phyloP scores from a whole-genome alignment of 2,113 vertebrate genomes.

The Nycticorax nycticorax region DNA sequence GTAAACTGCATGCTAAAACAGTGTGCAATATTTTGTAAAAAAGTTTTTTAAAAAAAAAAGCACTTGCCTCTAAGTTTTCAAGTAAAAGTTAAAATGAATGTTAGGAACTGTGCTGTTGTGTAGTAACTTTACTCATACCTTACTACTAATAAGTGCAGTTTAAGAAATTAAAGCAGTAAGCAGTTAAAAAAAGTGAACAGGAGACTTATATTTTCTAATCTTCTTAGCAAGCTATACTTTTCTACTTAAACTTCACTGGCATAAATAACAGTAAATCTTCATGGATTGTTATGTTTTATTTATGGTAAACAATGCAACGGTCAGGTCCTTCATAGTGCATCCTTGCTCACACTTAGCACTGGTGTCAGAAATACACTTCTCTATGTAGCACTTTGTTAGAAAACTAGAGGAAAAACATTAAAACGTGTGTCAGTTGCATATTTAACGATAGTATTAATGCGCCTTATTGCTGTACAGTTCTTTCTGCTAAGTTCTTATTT shows the following conservation, averaged over 20 bases:
- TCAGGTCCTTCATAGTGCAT: background rate
- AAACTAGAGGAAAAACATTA: background rate
- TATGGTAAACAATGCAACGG: background rate
- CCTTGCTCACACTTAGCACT: background rate
- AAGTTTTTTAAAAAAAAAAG: background rate
- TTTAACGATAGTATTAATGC: constrained; percentile 11
- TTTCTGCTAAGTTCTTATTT: constrained; percentile 48
- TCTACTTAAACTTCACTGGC: constrained; percentile 9
- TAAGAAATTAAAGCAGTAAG: background rate
- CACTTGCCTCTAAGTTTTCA: constrained; percentile 37
- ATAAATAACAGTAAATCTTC: background rate
- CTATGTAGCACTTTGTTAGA: constrained; percentile 25
- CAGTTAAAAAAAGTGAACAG: background rate
- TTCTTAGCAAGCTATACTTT: constrained; percentile 13
- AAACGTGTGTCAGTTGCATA: background rate
- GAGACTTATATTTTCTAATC: background rate
- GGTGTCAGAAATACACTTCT: constrained; percentile 17
- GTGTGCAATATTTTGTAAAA: constrained; percentile 56
- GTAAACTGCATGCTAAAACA: constrained; percentile 50
- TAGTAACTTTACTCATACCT: background rate
- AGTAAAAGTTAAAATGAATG: constrained; percentile 35
- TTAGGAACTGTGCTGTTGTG: constrained; percentile 16
- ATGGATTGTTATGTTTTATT: background rate
- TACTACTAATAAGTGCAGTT: background rate
- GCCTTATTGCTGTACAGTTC: constrained; percentile 27